Conservation (phyloP, 2,888 invertebrate species). For the Drosophila birchii region DNA sequence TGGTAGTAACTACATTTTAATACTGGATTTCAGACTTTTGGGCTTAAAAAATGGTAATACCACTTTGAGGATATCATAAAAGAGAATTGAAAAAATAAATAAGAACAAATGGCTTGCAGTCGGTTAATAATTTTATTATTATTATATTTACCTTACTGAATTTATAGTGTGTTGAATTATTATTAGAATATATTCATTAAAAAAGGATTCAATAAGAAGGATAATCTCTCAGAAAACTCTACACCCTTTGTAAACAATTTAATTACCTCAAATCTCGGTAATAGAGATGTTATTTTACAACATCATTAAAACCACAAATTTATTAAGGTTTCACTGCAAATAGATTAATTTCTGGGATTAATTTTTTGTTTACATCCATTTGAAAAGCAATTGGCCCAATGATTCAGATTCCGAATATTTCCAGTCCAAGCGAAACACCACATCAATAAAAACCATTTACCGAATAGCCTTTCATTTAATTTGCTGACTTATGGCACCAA, state of each 20-base stretch:
- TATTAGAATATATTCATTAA: neutral
- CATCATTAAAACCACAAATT: neutral
- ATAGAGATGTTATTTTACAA: neutral
- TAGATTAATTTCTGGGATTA: neutral
- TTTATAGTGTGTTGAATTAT: neutral
- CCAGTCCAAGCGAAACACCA: conserved; percentile 2
- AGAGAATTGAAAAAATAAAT: neutral
- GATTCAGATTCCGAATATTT: conserved; percentile 10
- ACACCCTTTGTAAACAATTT: neutral
- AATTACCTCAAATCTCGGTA: neutral
- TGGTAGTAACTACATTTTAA: conserved; percentile 22
- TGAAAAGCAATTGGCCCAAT: conserved; percentile 4
- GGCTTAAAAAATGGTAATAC: neutral
- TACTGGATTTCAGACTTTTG: conserved; percentile 3
- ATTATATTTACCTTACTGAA: neutral
- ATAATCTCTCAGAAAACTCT: neutral
- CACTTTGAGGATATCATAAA: neutral
- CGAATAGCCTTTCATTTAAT: conserved; percentile 34
- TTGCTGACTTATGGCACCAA: conserved; percentile 35
- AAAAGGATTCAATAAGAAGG: neutral
- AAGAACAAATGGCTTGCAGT: neutral
- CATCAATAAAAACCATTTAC: conserved; percentile 38
- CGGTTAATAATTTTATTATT: neutral
- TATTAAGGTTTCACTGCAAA: neutral
- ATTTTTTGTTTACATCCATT: conserved; percentile 21